These are phyloP conservation scores for Panurus biarmicus DNA, from an alignment of 2,113 vertebrate species.

Conservation along the genomic window DNA sequence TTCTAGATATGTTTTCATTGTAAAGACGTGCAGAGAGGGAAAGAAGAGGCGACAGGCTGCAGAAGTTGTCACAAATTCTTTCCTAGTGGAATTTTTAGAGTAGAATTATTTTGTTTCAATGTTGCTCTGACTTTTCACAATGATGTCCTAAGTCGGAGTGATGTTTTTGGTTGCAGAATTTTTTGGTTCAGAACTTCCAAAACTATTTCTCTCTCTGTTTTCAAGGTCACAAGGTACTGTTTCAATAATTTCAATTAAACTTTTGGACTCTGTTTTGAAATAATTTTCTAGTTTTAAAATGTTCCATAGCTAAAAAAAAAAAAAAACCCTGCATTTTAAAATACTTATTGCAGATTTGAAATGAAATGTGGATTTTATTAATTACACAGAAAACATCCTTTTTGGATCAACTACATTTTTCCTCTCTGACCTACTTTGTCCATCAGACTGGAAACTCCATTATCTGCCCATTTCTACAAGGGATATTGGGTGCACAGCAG, in stretches of 20 bases:
- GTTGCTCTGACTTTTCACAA: not conserved
- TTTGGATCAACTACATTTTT: not conserved
- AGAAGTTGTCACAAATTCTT: not conserved
- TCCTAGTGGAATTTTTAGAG: not conserved
- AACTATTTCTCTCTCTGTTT: not conserved
- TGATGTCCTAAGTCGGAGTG: not conserved
- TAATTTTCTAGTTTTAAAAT: not conserved
- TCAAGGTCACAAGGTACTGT: not conserved
- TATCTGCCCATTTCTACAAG: not conserved
- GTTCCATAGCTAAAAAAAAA: not conserved
- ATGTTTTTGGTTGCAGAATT: not conserved
- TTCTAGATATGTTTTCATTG: not conserved
- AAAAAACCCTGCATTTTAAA: not conserved
- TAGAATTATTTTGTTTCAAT: not conserved
- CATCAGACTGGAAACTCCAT: not conserved
- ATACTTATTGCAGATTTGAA: not conserved
- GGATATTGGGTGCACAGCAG: not conserved
- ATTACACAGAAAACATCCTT: not conserved
- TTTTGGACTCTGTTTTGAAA: not conserved
- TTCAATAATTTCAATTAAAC: not conserved
- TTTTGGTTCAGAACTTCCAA: not conserved
- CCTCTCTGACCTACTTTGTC: not conserved
- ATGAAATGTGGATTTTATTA: not conserved
- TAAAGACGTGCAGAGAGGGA: not conserved
- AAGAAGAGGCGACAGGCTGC: not conserved